A percentile compares a stretch with the other conserved stretches of the same genome.
Conservation (phyloP, 1,140 invertebrate species). For the Temnothorax longispinosus region DNA sequence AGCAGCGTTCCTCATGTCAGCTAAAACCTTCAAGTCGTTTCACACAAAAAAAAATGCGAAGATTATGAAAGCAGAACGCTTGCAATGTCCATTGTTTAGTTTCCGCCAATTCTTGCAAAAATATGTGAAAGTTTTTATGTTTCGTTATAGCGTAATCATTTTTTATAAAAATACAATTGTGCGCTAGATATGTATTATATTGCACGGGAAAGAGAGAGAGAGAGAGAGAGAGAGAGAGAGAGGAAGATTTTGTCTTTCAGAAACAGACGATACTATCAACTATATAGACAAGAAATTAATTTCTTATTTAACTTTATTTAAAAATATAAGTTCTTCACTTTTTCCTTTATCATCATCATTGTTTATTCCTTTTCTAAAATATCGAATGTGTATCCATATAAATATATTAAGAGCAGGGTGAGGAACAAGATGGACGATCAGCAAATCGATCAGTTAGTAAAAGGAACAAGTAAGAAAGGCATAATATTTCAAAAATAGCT, state of each 20-base stretch:
- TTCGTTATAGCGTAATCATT: not conserved
- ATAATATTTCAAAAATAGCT: conserved; percentile 65
- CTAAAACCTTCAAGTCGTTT: conserved; percentile 23
- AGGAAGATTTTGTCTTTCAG: not conserved
- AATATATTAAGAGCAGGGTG: not conserved
- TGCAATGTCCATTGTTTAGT: not conserved
- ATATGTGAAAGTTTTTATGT: not conserved
- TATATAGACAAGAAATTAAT: not conserved
- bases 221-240: not conserved
- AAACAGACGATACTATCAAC: not conserved
- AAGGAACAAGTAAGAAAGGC: not conserved
- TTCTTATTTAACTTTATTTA: not conserved
- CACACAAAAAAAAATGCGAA: not conserved
- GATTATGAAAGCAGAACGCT: conserved; percentile 1
- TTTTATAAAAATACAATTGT: not conserved
- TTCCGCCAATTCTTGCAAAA: not conserved
- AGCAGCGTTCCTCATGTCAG: not conserved
- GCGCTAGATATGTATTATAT: not conserved
- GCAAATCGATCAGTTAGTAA: conserved; percentile 19
- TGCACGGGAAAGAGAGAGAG: not conserved
- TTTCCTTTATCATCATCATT: not conserved
- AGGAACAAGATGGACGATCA: not conserved
- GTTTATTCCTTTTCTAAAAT: not conserved
- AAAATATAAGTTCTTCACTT: not conserved
- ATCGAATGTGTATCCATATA: not conserved